Base-by-base conservation (phyloP, 2,113 vertebrate genomes). In the Xenopus tropicalis region DNA sequence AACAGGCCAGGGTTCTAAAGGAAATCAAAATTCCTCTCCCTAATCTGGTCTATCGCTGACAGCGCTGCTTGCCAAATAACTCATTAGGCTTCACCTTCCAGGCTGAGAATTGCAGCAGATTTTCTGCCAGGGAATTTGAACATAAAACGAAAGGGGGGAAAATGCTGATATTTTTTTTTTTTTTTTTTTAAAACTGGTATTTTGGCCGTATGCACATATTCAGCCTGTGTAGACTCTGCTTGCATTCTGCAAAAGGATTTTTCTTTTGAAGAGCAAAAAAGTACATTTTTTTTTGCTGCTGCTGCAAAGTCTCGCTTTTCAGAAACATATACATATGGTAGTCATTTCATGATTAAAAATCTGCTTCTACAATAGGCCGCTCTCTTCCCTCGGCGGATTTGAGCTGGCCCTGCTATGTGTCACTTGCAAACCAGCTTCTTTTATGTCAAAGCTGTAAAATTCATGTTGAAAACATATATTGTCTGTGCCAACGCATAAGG, bases 391-490 rank as follows among this genome's bases (percentile, higher is more conserved):
- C 73, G 19, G 66, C n/a, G 57, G 72, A 69, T 62, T 69, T 75
- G 44, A 69, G 72, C 66, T 54, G 72, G 72, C 72, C 73, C 73
- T 76, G 73, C 73, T 22, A 69, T 76, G 66, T 76, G 73, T 76
- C 73, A 76, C 73, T 69, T 76, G 73, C 72, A 76, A 76, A 63
- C 73, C 73, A 75, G 64, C 44, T 75, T 75, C 73, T 75, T 75
- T 75, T 75, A 75, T 69, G 73, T 76, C 72, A 76, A 63, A 76
- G 73, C 59, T 69, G 73, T 76, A 76, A 76, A 76, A 76, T 69
- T 76, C 66, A 54, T 63, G 66, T 44, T 76, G 66, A 76, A 69
- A 76, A 76, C 66, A 69, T 69, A 57, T 62, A 75, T 69, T 69
- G 73, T 76, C 73, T 76, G 66, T 75, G 73, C 73, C 73, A 69